Base-by-base conservation (phyloP, 2,797 vertebrate genomes). In the Sphenopsis melanotis region DNA sequence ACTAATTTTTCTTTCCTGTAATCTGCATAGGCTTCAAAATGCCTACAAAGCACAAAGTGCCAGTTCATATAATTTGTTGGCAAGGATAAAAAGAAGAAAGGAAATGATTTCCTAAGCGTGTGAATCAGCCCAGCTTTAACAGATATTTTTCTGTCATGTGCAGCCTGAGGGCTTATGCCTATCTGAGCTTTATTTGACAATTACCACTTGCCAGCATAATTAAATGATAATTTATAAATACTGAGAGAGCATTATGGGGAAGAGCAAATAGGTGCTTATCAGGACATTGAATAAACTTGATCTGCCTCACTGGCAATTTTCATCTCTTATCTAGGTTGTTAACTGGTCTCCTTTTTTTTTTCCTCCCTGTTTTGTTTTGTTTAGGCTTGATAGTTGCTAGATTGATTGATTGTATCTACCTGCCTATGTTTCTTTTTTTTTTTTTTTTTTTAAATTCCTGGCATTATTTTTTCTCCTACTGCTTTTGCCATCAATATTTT, bases 171-270 rank as follows among this genome's bases (percentile, higher is more conserved):
- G 97, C 98, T 98, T 98, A 98, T 98, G 98, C 98, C 98, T 98
- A 98, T 98, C 98, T 97, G 98, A 98, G 98, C 97, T 98, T 98
- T 98, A 98, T 98, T 98, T 98, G 98, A 98, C 98, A 98, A 98
- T 99, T 98, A 98, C 98, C 98, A 98, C 98, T 98, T 98, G 98
- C 98, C 98, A 98, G 97, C 97, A 98, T 99, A 98, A 98, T 98
- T 98, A 98, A 98, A 98, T 98, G 98, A 98, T 98, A 98, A 98
- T 99, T 98, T 98, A 98, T 98, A 98, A 98, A 98, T 98, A 98
- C 98, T 98, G 98, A 98, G 98, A 98, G 98, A 98, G 98, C 98
- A 98, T 98, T 98, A 98, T 98, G 98, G 98, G 97, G 97, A 98
- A 98, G 98, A 98, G 98, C 98, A 98, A 98, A 98, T 98, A 98